Conservation (phyloP, 2,113 vertebrate species). For the Sinocyclocheilus grahami region DNA sequence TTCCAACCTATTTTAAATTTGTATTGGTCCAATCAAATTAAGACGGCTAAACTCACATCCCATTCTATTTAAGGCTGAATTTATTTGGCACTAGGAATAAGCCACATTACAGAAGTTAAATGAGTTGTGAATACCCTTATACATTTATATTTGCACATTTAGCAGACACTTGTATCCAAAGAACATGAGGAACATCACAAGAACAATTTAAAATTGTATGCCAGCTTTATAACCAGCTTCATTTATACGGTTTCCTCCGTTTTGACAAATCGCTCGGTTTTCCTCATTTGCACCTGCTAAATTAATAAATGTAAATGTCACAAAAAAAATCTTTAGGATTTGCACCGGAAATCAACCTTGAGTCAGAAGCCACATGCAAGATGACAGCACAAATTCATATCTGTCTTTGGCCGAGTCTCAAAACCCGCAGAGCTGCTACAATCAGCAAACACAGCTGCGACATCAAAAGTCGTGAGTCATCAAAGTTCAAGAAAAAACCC, state of each 20-base stretch:
- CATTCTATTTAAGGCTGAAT: background rate
- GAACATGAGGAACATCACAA: background rate
- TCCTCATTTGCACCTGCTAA: background rate
- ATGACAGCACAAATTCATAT: background rate
- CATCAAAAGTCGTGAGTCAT: conserved; percentile 6
- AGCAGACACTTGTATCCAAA: background rate
- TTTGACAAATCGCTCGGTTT: background rate
- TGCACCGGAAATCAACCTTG: background rate
- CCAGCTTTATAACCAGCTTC: background rate
- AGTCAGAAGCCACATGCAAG: background rate
- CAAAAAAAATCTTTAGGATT: background rate
- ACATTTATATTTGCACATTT: background rate
- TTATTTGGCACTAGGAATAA: background rate
- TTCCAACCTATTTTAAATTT: background rate
- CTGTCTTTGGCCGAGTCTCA: background rate
- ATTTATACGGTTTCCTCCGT: background rate
- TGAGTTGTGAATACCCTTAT: background rate
- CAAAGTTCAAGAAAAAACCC: background rate
- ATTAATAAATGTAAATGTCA: background rate
- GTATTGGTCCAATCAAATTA: background rate
- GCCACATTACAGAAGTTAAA: background rate
- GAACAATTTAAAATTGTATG: background rate
- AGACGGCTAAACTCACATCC: no score
- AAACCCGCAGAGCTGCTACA: background rate
- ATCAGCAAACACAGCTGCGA: conserved; percentile 18